Conservation (phyloP, 2,797 vertebrate species). For the Morus bassanus region DNA sequence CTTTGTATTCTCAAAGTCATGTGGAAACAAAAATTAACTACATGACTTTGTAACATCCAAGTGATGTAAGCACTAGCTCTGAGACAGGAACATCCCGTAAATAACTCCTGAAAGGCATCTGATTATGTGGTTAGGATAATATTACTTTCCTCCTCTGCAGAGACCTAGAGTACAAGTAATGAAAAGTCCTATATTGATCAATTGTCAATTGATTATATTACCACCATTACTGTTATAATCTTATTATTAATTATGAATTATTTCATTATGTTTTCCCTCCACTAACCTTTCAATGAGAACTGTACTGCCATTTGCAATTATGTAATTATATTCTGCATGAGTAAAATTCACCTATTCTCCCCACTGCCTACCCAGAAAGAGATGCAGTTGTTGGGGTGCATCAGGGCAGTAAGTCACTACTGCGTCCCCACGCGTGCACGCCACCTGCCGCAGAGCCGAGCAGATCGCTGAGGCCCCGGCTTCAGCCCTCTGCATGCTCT, state of each 20-base stretch:
- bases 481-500: background rate
- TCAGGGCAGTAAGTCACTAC: background rate
- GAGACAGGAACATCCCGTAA: fast-evolving
- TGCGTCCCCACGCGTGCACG: fast-evolving
- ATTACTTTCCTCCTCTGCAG: background rate
- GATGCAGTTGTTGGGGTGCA: too few species aligned
- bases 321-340: background rate
- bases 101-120: background rate
- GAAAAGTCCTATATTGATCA: background rate
- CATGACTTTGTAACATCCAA: background rate
- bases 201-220: background rate
- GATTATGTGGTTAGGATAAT: background rate
- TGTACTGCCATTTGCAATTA: background rate
- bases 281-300: background rate
- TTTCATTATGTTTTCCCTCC: background rate
- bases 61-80: background rate
- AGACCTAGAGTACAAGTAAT: background rate
- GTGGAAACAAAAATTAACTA: background rate
- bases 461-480: background rate
- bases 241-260: background rate
- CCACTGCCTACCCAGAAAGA: background rate
- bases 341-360: background rate
- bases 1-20: background rate
- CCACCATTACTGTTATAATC: background rate
- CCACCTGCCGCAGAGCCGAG: too few species aligned